Conservation (phyloP, 2,888 invertebrate species). For the Tridacna gigas region DNA sequence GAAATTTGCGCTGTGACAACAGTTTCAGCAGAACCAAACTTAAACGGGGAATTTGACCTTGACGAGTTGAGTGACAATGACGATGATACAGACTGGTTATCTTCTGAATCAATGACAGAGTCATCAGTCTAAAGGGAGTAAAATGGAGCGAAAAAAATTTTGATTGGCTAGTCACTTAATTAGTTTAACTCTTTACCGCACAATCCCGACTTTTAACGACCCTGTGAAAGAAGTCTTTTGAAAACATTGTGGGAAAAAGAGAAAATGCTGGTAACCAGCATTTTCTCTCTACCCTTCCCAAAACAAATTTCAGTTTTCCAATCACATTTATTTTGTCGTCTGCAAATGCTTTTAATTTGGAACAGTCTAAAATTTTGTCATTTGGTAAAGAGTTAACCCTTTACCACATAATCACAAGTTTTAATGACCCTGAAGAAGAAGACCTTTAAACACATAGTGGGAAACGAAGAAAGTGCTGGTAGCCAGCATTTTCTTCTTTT, state of each 20-base stretch:
- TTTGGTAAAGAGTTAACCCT: background rate
- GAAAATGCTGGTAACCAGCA: background rate
- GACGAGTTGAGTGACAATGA: conserved; percentile 35
- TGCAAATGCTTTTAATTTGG: too few relatives aligned
- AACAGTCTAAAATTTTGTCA: too few relatives aligned
- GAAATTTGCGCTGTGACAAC: conserved; percentile 69
- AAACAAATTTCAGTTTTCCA: too few relatives aligned
- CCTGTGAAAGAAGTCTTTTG: background rate
- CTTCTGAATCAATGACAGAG: conserved; percentile 41
- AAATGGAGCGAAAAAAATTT: background rate
- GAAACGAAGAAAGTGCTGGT: background rate
- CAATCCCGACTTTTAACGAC: background rate
- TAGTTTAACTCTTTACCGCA: background rate
- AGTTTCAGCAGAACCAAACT: conserved; percentile 39
- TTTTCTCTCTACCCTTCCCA: background rate
- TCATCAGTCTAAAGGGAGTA: conserved; percentile 58
- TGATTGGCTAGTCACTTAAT: background rate
- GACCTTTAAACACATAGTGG: background rate
- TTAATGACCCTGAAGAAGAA: background rate
- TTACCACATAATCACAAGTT: background rate
- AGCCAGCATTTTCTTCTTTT: background rate
- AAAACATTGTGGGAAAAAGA: background rate
- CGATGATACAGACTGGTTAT: conserved; percentile 45
- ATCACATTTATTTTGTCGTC: too few relatives aligned
- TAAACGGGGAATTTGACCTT: conserved; percentile 55